A percentile compares a stretch with the other conserved stretches of the same genome.
Evolutionary conservation across 2,888 invertebrate species (phyloP).

Genomic region (Caenorhabditis sp.): DNA sequence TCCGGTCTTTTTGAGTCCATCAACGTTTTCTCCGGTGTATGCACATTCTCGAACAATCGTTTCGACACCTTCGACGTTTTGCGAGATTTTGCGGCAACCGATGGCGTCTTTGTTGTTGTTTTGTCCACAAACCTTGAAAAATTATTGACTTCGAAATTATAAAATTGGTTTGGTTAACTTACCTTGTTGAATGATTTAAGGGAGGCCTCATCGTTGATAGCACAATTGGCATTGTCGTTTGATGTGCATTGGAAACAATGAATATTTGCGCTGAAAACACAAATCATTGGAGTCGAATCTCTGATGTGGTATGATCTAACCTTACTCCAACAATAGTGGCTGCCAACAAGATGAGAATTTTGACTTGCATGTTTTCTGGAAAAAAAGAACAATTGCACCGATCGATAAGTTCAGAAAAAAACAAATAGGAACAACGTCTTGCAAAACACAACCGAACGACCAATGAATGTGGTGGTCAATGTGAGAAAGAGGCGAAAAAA

Average conservation of each 20-base stretch:
- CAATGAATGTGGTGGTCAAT: slow-evolving; percentile 9
- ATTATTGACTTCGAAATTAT: slow-evolving; percentile 1
- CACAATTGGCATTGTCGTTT: slow-evolving; percentile 52
- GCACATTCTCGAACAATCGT: slow-evolving; percentile 62
- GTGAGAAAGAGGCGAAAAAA: slow-evolving; percentile 7
- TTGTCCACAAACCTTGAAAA: slow-evolving; percentile 32
- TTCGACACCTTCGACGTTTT: slow-evolving; percentile 56
- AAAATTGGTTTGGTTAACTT: neutral
- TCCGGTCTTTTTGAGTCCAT: slow-evolving; percentile 63
- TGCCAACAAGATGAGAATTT: slow-evolving; percentile 22
- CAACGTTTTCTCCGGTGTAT: slow-evolving; percentile 62
- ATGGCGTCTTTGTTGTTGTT: slow-evolving; percentile 47
- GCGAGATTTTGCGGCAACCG: slow-evolving; percentile 66
- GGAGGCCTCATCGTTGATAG: slow-evolving; percentile 37
- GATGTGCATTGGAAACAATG: slow-evolving; percentile 62
- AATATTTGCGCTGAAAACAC: slow-evolving; percentile 37
- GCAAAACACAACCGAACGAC: neutral
- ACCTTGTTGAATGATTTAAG: slow-evolving; percentile 53
- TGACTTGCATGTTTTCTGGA: slow-evolving; percentile 26
- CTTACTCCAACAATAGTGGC: slow-evolving; percentile 35
- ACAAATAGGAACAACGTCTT: neutral
- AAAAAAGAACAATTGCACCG: neutral
- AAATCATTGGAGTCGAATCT: neutral
- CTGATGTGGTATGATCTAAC: slow-evolving; percentile 4
- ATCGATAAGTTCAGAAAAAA: neutral